Evolutionary conservation across 2,888 invertebrate species (phyloP), one percentile per base, ranked within the genome.

Genomic region (Adelognathus sp.): DNA sequence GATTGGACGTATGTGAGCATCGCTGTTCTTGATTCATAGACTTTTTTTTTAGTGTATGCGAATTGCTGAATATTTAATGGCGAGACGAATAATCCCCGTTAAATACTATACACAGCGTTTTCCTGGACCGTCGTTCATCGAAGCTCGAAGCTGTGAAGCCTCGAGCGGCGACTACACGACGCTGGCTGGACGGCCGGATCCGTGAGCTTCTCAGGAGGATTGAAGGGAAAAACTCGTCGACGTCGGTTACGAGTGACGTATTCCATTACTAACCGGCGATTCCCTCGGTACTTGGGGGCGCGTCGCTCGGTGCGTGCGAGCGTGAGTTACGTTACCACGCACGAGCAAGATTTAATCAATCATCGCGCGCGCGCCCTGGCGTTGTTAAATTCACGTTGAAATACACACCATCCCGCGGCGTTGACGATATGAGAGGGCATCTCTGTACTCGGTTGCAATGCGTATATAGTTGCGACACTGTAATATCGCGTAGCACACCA

Each of bases 271-370:
- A 50, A 50, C 52, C 36, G 14, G 24, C 21, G 18, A 21, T 39
- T 36, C 39, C 24, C 41, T 41, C 39, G 44, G 63, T 46, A 44
- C 63, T 4, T 18, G 46, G 31, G n/a, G 7, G 54, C 33, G 73
- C 54, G 64, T 41, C 52, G 54, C n/a, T n/a, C 67, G 54, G 41
- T 56, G 41, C 58, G 63, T 54, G 50, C 64, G 33, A 50, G 39
- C 50, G 58, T 21, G 50, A 50, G n/a, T 21, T 24, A 50, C 46
- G 60, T 60, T 61, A 58, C 54, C 14, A 63, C 63, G 44, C 63
- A 44, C 46, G 50, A 64, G 21, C 29, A 58, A 78, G 72, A 76
- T 79, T 81, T 69, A 79, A 81, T 79, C 79, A 81, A 79, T 79
- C 79, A 79, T 76, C 31, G 63, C 33, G 3, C 56, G 3, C 56